Evolutionary conservation across 1,140 invertebrate species (phyloP).

Genomic region (Delia radicum): DNA sequence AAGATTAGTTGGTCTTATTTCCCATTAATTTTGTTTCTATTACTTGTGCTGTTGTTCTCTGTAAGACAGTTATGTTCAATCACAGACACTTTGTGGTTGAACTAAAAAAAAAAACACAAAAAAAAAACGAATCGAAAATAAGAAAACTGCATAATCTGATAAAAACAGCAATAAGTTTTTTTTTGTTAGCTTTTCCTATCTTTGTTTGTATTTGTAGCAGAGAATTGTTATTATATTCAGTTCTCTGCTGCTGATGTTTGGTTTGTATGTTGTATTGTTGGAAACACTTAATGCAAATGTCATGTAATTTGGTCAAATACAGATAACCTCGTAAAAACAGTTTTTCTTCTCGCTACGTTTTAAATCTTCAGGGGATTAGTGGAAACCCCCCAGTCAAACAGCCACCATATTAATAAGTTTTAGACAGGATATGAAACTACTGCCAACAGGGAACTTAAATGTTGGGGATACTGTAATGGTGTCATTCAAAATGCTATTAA

Average conservation of each 20-base stretch:
- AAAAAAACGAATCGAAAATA: not conserved
- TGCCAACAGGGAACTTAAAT: not conserved
- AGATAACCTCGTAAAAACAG: slow-evolving; percentile 6
- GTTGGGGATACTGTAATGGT: not conserved
- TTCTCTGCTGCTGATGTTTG: not conserved
- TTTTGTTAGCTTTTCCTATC: not conserved
- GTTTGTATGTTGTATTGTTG: not conserved
- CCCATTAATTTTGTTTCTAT: not conserved
- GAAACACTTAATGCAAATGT: slow-evolving; percentile 8
- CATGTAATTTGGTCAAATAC: slow-evolving; percentile 1
- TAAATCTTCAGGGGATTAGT: not conserved
- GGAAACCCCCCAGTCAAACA: not conserved
- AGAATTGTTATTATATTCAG: not conserved
- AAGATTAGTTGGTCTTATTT: not conserved
- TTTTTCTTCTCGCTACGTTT: not conserved
- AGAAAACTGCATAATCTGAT: not conserved
- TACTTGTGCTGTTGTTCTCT: not conserved
- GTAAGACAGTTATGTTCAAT: not conserved
- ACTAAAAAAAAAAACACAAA: not conserved
- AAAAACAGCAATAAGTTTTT: not conserved
- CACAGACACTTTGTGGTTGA: not conserved
- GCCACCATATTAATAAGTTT: not conserved
- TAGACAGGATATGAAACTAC: not conserved
- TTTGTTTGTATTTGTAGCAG: not conserved
- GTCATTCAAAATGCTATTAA: not conserved